phyloP scores from a whole-genome alignment of 2,797 vertebrate species.

The Tadarida brasiliensis region DNA sequence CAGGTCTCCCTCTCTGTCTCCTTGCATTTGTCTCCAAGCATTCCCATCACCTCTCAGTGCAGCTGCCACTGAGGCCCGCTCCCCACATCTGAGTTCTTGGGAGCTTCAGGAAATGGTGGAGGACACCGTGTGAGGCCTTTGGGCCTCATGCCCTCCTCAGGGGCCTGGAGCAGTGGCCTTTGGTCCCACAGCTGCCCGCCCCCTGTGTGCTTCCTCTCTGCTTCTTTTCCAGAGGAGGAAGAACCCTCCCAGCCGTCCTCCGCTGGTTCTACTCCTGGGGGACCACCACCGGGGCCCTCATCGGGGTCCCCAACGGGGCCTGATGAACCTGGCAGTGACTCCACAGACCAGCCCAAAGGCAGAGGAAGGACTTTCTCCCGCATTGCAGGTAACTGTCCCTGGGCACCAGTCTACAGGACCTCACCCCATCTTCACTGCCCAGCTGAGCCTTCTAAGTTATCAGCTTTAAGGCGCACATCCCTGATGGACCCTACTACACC shows the following conservation, averaged over 20 bases:
- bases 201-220: background rate
- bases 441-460: background rate
- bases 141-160: background rate
- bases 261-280: background rate
- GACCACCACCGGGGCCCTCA: background rate
- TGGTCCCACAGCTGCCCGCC: background rate
- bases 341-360: background rate
- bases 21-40: background rate
- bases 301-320: background rate
- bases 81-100: background rate
- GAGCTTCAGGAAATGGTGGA: background rate
- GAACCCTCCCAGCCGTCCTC: background rate
- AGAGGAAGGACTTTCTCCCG: fast-evolving
- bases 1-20: background rate
- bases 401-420: background rate
- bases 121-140: too few species aligned
- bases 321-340: background rate
- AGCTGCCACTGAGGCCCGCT: background rate
- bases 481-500: background rate
- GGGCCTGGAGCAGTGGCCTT: background rate
- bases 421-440: background rate
- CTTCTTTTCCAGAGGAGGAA: background rate
- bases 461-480: too few species aligned
- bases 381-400: background rate
- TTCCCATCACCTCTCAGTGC: background rate